Conservation (phyloP, 1,140 invertebrate species). For the Listronotus oregonensis region DNA sequence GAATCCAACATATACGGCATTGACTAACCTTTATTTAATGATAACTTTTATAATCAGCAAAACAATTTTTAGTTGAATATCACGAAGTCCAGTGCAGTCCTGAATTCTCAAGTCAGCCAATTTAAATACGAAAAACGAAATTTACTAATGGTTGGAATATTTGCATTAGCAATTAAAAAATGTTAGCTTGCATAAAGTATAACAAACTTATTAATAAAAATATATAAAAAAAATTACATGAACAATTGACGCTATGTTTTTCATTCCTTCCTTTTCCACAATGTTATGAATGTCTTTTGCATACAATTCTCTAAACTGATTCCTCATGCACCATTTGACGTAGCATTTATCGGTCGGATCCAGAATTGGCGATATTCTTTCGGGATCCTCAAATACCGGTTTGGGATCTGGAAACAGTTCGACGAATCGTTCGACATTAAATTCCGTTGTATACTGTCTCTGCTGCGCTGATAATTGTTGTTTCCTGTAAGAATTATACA, state of each 20-base stretch:
- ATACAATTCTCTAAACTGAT: slow-evolving; percentile 18
- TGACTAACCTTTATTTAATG: too few species aligned
- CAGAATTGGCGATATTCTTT: slow-evolving; percentile 3
- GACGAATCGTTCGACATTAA: slow-evolving; percentile 61
- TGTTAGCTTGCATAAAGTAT: too few species aligned
- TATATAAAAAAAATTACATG: slow-evolving; percentile 3
- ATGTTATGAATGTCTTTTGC: slow-evolving; percentile 24
- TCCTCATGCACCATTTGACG: slow-evolving; percentile 24
- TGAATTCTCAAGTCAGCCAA: too few species aligned
- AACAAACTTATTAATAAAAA: too few species aligned
- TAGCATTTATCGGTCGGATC: slow-evolving; percentile 8
- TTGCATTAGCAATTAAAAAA: too few species aligned
- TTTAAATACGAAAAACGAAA: too few species aligned
- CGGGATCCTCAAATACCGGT: slow-evolving; percentile 24
- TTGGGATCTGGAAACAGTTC: slow-evolving; percentile 28
- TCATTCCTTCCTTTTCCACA: slow-evolving; percentile 37
- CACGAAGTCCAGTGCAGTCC: too few species aligned
- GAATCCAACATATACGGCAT: too few species aligned
- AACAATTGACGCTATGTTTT: slow-evolving; percentile 35
- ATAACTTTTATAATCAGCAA: too few species aligned
- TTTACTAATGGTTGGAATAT: too few species aligned
- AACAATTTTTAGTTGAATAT: too few species aligned
- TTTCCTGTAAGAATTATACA: slow-evolving; percentile 21
- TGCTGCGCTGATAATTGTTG: slow-evolving; percentile 51
- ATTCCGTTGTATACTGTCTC: slow-evolving; percentile 57